These are phyloP conservation scores for Podotricha telesiphe DNA, from an alignment of 2,888 invertebrate species.

Conservation along the genomic window DNA sequence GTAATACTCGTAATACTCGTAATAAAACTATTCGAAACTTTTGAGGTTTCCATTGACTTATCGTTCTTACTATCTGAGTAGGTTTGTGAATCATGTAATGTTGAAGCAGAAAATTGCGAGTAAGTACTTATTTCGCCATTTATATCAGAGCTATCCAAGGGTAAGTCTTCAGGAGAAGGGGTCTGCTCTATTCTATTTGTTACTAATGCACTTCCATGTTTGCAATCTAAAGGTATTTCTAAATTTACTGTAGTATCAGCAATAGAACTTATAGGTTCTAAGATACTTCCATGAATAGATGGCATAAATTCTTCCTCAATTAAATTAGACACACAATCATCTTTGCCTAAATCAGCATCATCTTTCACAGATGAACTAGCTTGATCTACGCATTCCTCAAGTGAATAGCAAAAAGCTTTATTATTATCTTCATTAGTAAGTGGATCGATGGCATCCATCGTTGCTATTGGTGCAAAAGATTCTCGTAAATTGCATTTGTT, in stretches of 20 bases:
- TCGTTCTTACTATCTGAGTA: conserved; percentile 84
- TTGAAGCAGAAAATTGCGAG: conserved; percentile 77
- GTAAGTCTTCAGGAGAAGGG: conserved; percentile 93
- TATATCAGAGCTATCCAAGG: conserved; percentile 89
- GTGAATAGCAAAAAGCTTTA: conserved; percentile 41
- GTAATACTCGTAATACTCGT: conserved; percentile 95
- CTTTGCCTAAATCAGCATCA: conserved; percentile 49
- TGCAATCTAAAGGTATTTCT: conserved; percentile 80
- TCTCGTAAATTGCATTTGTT: conserved; percentile 51
- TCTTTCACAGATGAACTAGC: conserved; percentile 41
- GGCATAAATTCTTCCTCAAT: conserved; percentile 86
- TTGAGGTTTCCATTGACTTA: conserved; percentile 85
- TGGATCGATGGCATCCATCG: conserved; percentile 57
- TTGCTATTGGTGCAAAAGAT: conserved; percentile 61
- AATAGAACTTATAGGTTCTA: conserved; percentile 83
- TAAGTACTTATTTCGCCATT: conserved; percentile 84
- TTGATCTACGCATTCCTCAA: conserved; percentile 35
- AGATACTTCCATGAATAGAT: conserved; percentile 84
- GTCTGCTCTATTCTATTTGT: conserved; percentile 88
- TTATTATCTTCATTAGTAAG: conserved; percentile 56
- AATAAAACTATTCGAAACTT: conserved; percentile 90
- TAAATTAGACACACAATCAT: conserved; percentile 62
- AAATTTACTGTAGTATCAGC: conserved; percentile 81
- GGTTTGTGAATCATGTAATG: conserved; percentile 81
- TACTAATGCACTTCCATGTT: conserved; percentile 68